Evolutionary conservation across 2,113 vertebrate genomes (phyloP).

Genomic region (Ochotona curzoniae): DNA sequence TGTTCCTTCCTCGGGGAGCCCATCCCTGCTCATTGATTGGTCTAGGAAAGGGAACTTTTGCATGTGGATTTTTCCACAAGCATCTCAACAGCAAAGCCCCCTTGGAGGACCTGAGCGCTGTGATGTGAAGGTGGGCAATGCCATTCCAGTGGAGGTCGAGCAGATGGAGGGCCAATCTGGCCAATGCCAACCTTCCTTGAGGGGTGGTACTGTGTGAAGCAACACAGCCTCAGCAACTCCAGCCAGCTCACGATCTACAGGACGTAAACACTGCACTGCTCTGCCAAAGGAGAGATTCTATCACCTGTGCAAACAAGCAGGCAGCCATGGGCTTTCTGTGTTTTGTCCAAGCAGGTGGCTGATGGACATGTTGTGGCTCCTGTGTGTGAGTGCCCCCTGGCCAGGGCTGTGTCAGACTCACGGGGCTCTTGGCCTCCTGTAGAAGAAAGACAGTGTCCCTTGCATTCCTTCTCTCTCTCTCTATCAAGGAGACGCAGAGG

Average conservation of each 20-base stretch:
- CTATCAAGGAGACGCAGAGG: neutral
- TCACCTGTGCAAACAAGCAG: slow-evolving; percentile 44
- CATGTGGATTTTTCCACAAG: fast-evolving
- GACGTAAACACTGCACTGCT: neutral
- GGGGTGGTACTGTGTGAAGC: neutral
- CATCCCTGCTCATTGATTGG: too few relatives aligned
- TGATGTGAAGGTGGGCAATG: neutral
- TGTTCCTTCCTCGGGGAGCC: neutral
- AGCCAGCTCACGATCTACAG: neutral
- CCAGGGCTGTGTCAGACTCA: neutral
- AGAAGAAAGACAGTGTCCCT: neutral
- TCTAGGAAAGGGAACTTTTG: neutral
- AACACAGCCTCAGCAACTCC: slow-evolving; percentile 37
- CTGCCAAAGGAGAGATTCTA: neutral
- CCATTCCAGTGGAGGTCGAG: neutral
- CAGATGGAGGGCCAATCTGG: neutral
- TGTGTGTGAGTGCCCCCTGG: neutral
- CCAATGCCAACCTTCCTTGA: neutral
- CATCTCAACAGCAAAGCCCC: fast-evolving
- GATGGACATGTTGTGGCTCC: neutral
- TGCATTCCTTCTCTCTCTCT: neutral
- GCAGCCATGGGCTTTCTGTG: neutral
- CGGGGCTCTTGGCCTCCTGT: neutral
- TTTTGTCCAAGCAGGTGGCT: neutral
- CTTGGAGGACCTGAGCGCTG: too few relatives aligned